Conservation (phyloP, 2,113 vertebrate genomes). For the Puntigrus tetrazona region DNA sequence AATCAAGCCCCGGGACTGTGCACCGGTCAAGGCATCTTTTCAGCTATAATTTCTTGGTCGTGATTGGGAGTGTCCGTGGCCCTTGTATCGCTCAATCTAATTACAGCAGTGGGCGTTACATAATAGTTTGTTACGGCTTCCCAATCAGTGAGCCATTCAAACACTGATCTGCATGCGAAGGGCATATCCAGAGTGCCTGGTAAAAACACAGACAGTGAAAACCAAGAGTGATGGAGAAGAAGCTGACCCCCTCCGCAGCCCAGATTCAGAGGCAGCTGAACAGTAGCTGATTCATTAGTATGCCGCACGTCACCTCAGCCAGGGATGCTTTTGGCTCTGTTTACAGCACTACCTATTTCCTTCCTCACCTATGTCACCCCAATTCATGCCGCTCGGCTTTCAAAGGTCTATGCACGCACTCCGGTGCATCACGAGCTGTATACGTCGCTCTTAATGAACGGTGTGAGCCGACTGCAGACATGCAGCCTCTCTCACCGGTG, state of each 20-base stretch:
- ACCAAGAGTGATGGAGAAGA: not conserved
- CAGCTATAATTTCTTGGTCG: not conserved
- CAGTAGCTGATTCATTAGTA: constrained; percentile 66
- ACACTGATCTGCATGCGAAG: not conserved
- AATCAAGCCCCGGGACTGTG: constrained; percentile 38
- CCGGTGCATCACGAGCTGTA: not conserved
- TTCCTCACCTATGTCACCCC: constrained; percentile 55
- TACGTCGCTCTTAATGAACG: not conserved
- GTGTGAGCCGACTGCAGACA: not conserved
- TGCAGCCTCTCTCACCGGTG: constrained; percentile 15
- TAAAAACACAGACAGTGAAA: not conserved
- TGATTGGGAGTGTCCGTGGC: constrained; percentile 33
- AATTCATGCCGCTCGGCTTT: constrained; percentile 48
- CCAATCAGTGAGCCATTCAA: constrained; percentile 13
- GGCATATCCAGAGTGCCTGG: not conserved
- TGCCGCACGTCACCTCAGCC: constrained; percentile 59
- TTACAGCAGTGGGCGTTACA: not conserved
- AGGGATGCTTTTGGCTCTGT: constrained; percentile 60
- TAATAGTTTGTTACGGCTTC: constrained; percentile 29
- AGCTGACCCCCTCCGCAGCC: not conserved
- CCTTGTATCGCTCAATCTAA: constrained; percentile 29
- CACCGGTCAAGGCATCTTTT: constrained; percentile 17
- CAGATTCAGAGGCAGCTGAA: constrained; percentile 5
- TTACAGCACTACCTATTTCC: constrained; percentile 58
- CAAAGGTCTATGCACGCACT: constrained; percentile 55